Evolutionary conservation across 2,113 vertebrate species (phyloP), one percentile per base, ranked within the genome.

Genomic region (Arothron firmamentum): DNA sequence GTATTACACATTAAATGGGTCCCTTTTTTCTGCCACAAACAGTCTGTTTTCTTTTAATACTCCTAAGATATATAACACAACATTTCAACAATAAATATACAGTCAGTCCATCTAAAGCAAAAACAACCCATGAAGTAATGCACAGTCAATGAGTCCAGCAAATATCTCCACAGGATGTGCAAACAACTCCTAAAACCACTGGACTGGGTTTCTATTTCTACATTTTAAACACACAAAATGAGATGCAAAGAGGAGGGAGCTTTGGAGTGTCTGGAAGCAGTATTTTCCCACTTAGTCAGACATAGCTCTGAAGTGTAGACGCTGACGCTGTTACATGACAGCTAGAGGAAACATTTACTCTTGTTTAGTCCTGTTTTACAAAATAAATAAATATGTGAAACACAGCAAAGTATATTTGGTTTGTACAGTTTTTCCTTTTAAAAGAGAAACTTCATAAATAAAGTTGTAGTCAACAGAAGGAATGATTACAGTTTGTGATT

Each of bases 111-210:
- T 38, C 34, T 38, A 38, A 38, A 38, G 34, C 34, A 38, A 38
- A 38, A 38, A 38, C 34, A 38, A 38, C 34, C 34, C 12, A 38
- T 38, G 34, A 38, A 38, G 34, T 38, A 38, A 45, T 16, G 43
- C 14, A 17, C 16, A 17, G 43, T 45, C 43, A 17, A 64, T 57
- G 52, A 31, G 52, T 43, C 62, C 69, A 64, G 45, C 64, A 71
- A 78, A 72, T 64, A 72, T 56, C 52, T 45, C 46, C 41, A 58
- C 23, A 78, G 62, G 45, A 23, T 72, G 61, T 54, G 56, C 59
- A 73, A 73, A 78, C 61, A 28, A 58, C 59, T 68, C 38, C 45
- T 56, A 41, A 77, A 78, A 76, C 78, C 78, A 75, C 72, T 70
- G 43, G 34, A 38, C 72, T 71, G 75, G 21, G 54, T 74, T 77